Percentiles rank a stretch among this genome's conserved stretches.
phyloP scores from a whole-genome alignment of 2,797 vertebrate genomes.

The Myotis daubentonii region DNA sequence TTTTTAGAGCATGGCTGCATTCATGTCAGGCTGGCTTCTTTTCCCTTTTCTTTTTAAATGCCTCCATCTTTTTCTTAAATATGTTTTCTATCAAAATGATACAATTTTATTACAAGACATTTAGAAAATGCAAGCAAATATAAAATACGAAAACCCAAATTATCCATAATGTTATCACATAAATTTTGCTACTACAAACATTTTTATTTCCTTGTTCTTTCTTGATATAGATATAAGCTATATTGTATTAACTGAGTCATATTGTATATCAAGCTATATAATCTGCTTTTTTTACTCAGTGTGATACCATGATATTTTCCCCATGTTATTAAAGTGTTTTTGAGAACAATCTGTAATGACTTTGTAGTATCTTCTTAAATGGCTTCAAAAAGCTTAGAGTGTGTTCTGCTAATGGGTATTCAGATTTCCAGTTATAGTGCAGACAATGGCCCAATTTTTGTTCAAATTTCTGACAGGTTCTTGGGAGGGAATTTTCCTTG shows the following conservation, averaged over 20 bases:
- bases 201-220: neutral
- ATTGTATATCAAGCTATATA: neutral
- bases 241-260: neutral
- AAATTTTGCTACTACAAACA: neutral
- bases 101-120: neutral
- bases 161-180: neutral
- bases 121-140: constrained; percentile 29
- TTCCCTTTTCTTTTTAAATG: neutral
- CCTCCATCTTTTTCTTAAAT: neutral
- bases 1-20: neutral
- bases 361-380: neutral
- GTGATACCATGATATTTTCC: neutral
- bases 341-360: neutral
- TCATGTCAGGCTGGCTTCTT: neutral
- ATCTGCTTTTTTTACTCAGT: neutral
- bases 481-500: neutral
- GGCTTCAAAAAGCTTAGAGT: neutral
- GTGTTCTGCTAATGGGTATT: neutral
- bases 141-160: neutral
- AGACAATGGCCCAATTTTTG: neutral
- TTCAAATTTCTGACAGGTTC: neutral
- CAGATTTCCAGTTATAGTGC: neutral
- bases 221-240: neutral
- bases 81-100: constrained; percentile 9
- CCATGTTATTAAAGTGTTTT: neutral